Base-by-base conservation (phyloP, 2,113 vertebrate genomes). In the Dicrurus megarhynchus region DNA sequence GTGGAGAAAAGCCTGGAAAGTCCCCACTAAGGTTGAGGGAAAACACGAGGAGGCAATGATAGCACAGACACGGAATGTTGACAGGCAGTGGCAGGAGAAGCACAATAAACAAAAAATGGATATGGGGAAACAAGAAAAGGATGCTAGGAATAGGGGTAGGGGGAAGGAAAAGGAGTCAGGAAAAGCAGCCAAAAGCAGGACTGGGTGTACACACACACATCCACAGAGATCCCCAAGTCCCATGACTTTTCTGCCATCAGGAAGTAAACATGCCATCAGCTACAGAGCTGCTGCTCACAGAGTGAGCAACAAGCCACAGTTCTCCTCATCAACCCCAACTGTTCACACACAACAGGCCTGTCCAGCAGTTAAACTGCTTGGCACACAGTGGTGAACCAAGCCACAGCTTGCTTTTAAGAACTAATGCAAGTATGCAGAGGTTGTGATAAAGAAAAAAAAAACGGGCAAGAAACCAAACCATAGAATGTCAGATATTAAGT, bases 1-100 rank as follows among this genome's bases (percentile, higher is more conserved):
- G 20, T 30, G 13, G 17, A 89, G 55, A 32, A 64, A 69, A 46
- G 19, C 11, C 35, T 5, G 6, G 37, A 14, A 84, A 59, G 14
- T 42, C 33, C 79, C 21, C 39, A 15, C 16, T 56, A 32, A 18
- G 8, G 4, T 39, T 56, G 20, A 61, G 7, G 71, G 18, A 80
- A 79, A 89, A 53, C 7, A 21, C 0, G 4, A 86, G 19, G 35
- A 86, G 35, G 15, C 50, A 80, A 7, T 5, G 32, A 46, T 6
- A 56, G 46, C 17, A 49, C 15, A 78, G 39, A 41, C 18, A 52
- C 0, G 4, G 47, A 75, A 10, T 1, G 3, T 3, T 9, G 30
- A 77, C 8, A 70, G 50, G 11, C 16, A 64, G 10, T 21, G 59
- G 26, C 52, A 47, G 0, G 1, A 79, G 41, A 3, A 65, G n/a